Conservation (phyloP, 2,797 vertebrate species). For the Phrynocephalus forsythii region DNA sequence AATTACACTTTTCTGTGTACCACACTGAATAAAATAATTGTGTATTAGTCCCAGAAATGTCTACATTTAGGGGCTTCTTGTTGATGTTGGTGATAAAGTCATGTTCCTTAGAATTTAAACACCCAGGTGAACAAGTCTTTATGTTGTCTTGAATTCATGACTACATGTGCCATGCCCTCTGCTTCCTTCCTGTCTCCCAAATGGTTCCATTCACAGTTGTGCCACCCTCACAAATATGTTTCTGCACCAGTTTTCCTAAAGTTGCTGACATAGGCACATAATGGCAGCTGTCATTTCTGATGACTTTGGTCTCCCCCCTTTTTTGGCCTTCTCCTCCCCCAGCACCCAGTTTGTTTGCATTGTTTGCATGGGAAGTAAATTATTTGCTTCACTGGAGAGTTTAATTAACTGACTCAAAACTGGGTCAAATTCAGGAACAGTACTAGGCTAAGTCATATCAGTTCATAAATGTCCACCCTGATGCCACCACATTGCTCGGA, state of each 20-base stretch:
- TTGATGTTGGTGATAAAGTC: too few relatives aligned
- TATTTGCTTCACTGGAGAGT: conserved; percentile 17
- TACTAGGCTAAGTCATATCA: conserved; percentile 28
- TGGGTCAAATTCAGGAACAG: background rate
- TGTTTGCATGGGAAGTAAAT: conserved; percentile 8
- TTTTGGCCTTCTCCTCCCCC: background rate
- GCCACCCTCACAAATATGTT: conserved; percentile 13
- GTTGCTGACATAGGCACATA: background rate
- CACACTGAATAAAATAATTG: too few relatives aligned
- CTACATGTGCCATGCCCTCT: background rate
- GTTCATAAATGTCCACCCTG: background rate
- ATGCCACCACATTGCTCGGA: background rate
- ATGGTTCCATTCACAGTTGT: background rate
- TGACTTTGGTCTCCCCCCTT: background rate
- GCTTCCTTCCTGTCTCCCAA: background rate
- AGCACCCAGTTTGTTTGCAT: conserved; percentile 6
- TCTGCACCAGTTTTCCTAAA: background rate
- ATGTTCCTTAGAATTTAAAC: background rate
- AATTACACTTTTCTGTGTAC: background rate
- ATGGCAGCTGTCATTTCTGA: conserved; percentile 5
- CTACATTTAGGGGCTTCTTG: too few relatives aligned
- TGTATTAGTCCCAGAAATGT: background rate
- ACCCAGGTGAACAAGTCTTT: background rate
- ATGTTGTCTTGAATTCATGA: background rate
- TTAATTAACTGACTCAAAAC: conserved; percentile 33